A percentile compares a stretch with the other conserved stretches of the same genome.
Evolutionary conservation across 2,113 vertebrate genomes (phyloP).

Genomic region (Protobothrops flavoviridis): DNA sequence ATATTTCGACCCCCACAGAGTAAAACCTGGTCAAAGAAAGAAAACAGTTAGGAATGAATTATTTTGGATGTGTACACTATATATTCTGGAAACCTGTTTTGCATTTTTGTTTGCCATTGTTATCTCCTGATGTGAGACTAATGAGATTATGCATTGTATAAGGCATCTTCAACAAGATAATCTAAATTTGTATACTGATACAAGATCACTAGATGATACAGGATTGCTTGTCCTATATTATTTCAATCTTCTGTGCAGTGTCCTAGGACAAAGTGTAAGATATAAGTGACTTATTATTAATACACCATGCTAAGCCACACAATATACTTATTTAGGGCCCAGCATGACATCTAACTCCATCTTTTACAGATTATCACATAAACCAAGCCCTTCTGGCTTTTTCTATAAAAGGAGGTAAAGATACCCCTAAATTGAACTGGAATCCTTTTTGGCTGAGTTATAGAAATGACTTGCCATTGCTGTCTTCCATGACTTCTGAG

Average conservation of each 20-base stretch:
- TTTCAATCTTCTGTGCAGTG: neutral
- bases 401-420: neutral
- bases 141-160: neutral
- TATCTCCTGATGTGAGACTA: neutral
- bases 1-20: constrained; percentile 90
- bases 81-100: neutral
- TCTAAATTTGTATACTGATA: neutral
- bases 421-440: neutral
- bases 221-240: neutral
- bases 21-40: constrained; percentile 79
- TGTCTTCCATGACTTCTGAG: neutral
- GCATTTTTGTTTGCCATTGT: neutral
- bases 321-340: neutral
- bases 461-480: neutral
- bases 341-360: neutral
- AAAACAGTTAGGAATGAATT: neutral
- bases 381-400: neutral
- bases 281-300: neutral
- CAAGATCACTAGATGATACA: neutral
- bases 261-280: neutral
- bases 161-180: neutral
- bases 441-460: neutral
- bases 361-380: neutral
- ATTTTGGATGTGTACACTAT: neutral
- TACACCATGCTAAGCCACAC: neutral